phyloP scores from a whole-genome alignment of 2,888 invertebrate species.

The Scelioninae gen. 1 region DNA sequence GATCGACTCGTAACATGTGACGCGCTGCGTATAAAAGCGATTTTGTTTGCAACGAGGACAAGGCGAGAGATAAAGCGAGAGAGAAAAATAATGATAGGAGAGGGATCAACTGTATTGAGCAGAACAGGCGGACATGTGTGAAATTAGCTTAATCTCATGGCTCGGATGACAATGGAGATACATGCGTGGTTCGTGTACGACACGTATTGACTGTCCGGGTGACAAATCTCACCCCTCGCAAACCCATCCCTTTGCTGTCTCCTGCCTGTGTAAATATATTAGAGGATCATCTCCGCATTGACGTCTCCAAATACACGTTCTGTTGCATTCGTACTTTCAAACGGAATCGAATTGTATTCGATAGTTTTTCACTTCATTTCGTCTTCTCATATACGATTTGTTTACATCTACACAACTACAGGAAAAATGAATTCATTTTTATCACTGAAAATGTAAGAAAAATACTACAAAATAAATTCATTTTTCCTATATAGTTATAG shows the following conservation, averaged over 20 bases:
- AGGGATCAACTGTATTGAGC: constrained; percentile 58
- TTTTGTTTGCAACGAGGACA: constrained; percentile 57
- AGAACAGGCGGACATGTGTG: constrained; percentile 83
- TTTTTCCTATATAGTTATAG: too few species aligned
- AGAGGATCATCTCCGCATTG: constrained; percentile 84
- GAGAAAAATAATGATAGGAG: constrained; percentile 34
- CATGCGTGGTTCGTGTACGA: constrained; percentile 82
- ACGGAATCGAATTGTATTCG: constrained; percentile 3
- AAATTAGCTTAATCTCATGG: constrained; percentile 85
- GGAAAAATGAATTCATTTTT: not conserved
- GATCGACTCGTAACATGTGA: constrained; percentile 51
- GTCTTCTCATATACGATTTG: too few species aligned
- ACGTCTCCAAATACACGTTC: constrained; percentile 72
- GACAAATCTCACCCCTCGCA: constrained; percentile 83
- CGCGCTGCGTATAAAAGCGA: constrained; percentile 49
- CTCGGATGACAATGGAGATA: constrained; percentile 84
- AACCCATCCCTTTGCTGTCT: constrained; percentile 76
- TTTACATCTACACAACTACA: not conserved
- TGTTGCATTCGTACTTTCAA: not conserved
- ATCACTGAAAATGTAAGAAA: too few species aligned
- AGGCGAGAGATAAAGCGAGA: constrained; percentile 47
- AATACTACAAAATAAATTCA: too few species aligned
- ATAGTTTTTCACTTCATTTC: not conserved
- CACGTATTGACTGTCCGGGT: constrained; percentile 82
- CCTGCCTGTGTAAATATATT: constrained; percentile 83